Evolutionary conservation across 2,888 invertebrate species (phyloP), one percentile per base, ranked within the genome.

Genomic region (Ornithoptera alexandrae): DNA sequence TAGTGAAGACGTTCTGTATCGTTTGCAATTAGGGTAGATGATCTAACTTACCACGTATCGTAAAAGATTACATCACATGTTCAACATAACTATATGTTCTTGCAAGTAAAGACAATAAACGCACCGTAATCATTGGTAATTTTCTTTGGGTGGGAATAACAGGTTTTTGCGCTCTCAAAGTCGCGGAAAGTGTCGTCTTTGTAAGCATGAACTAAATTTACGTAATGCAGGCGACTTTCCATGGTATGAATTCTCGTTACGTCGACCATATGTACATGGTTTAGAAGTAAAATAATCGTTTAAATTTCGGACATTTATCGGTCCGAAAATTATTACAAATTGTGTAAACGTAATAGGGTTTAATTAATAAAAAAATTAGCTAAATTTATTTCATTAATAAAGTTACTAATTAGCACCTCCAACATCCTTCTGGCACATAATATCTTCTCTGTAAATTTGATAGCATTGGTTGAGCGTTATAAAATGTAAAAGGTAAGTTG

Each of bases 161-260:
- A 74, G 78, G 86, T 89, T 89, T 89, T 89, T 89, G 80, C 78
- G 72, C 75, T 74, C 75, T 72, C 76, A 77, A 71, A 73, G 71
- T 71, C 71, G 73, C 72, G 74, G 71, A 70, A 81, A 73, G 74
- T 73, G 72, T 73, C 73, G 69, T 72, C 75, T 72, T 74, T 75
- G 73, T 72, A 71, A 76, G 74, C 74, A 75, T 85, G 87, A 85
- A 88, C 86, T 82, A 87, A 81, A 84, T 90, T 89, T 88, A 89
- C 87, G 89, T 88, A 89, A 89, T 74, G 61, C 74, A 71, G 70
- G 69, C 82, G 83, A 87, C 85, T 86, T 87, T 86, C 84, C 84
- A 85, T 81, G 76, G 74, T 76, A 76, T 79, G 80, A 82, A 79
- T 78, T 77, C 74, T 74, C 72, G 62, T 62, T 59, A 46, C 53